Evolutionary conservation across 2,888 invertebrate genomes (phyloP), one percentile per base, ranked within the genome.

Genomic region (Leptura quadrifasciata): DNA sequence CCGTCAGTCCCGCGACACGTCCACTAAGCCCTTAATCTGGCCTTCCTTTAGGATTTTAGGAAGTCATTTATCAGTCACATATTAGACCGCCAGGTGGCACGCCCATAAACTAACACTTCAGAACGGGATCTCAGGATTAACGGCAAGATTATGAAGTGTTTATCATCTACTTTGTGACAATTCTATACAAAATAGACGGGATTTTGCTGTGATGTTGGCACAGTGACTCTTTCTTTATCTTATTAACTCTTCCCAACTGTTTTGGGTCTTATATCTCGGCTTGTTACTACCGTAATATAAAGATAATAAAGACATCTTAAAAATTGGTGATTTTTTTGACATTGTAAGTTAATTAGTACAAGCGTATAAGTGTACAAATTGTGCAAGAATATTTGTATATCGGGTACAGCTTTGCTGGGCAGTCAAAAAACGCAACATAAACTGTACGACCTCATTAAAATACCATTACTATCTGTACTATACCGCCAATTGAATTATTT

Each of bases 31-130:
- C 85, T 85, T 89, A 89, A 89, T 88, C 89, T 87, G 85, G 85
- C 84, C 86, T 89, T 89, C 89, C 89, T 87, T 85, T 86, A 82
- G 86, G 88, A 88, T 88, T 88, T 88, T 88, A 87, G 89, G 89
- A 89, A 89, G 89, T 89, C 89, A 88, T 89, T 87, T 87, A 88
- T 89, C 89, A 89, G 84, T 82, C 85, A 85, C 85, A 86, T 86
- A 85, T 87, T 87, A 85, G 83, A 84, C 85, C 85, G 85, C 88
- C 89, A 89, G 88, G 88, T 89, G 89, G 86, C 85, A 79, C 79
- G 83, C 78, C 85, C 86, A 87, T 88, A 87, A 88, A 88, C 85
- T 84, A 86, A 84, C 83, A 81, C 84, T 84, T 82, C 81, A 80
- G 81, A 81, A 81, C 83, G 85, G 81, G 85, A 85, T 85, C 82